Percentiles rank a stretch among this genome's conserved stretches.
Evolutionary conservation across 1,140 invertebrate species (phyloP).

Genomic region (Leptoteleia sp.): DNA sequence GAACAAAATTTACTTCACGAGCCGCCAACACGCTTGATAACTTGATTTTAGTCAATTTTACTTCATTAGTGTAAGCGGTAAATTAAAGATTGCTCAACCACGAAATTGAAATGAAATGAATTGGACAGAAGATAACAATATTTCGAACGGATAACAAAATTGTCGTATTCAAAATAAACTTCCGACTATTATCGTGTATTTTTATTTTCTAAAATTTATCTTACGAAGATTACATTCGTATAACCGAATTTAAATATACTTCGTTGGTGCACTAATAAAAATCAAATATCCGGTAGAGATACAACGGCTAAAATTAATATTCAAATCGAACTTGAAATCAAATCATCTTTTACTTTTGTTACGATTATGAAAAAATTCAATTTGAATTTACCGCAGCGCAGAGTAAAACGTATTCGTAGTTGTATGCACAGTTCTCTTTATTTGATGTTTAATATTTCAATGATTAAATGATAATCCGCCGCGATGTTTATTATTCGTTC

Average conservation of each 20-base stretch:
- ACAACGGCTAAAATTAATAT: constrained; percentile 26
- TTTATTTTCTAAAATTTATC: too few relatives aligned
- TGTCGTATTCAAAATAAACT: too few relatives aligned
- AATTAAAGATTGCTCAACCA: background rate
- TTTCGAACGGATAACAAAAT: too few relatives aligned
- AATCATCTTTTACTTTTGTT: constrained; percentile 45
- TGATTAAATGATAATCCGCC: constrained; percentile 40
- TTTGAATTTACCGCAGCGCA: constrained; percentile 36
- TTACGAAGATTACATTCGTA: background rate
- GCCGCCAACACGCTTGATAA: constrained; percentile 7
- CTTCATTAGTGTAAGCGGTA: background rate
- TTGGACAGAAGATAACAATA: too few relatives aligned
- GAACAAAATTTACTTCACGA: constrained; percentile 51
- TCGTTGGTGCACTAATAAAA: constrained; percentile 45
- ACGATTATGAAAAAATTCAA: constrained; percentile 49
- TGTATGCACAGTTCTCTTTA: constrained; percentile 22
- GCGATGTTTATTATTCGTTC: constrained; percentile 24
- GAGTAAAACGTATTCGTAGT: constrained; percentile 33
- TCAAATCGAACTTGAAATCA: constrained; percentile 30
- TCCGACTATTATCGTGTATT: too few relatives aligned
- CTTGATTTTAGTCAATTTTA: constrained; percentile 4
- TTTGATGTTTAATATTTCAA: constrained; percentile 23
- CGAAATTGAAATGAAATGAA: too few relatives aligned
- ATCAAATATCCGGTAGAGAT: constrained; percentile 47
- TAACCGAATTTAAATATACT: constrained; percentile 23